phyloP scores from a whole-genome alignment of 1,140 invertebrate genomes.

The Drosophila busckii region DNA sequence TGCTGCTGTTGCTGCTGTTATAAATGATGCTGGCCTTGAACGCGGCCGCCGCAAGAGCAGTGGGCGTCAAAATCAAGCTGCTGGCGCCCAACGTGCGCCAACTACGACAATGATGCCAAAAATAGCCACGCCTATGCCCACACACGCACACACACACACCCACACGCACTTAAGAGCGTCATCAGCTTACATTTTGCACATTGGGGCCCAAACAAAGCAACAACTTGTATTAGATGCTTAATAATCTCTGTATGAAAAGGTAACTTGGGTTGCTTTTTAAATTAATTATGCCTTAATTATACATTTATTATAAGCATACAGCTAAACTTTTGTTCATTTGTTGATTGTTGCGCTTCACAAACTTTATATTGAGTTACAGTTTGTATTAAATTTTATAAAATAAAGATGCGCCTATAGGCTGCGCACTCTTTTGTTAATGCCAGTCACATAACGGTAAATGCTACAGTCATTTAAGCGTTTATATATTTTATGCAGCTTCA shows the following conservation, averaged over 20 bases:
- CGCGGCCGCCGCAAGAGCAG: conserved; percentile 2
- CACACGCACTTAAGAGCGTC: conserved; percentile 51
- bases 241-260: conserved; percentile 36
- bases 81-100: conserved; percentile 8
- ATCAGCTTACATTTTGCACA: conserved; percentile 65
- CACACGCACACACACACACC: conserved; percentile 5
- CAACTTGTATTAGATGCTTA: too few species aligned
- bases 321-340: too few species aligned
- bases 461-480: conserved; percentile 48
- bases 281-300: conserved; percentile 73
- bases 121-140: conserved; percentile 36
- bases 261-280: conserved; percentile 46
- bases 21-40: conserved; percentile 58
- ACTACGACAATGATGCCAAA: conserved; percentile 11
- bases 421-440: conserved; percentile 25
- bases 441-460: conserved; percentile 33
- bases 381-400: too few species aligned
- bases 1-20: conserved; percentile 30
- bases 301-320: conserved; percentile 51
- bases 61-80: conserved; percentile 23
- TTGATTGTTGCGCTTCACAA: too few species aligned
- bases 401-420: background rate
- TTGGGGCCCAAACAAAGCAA: background rate
- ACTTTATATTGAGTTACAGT: too few species aligned
- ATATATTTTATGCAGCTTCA: conserved; percentile 63